phyloP scores from a whole-genome alignment of 2,888 invertebrate species.

The Orchesella flavescens region DNA sequence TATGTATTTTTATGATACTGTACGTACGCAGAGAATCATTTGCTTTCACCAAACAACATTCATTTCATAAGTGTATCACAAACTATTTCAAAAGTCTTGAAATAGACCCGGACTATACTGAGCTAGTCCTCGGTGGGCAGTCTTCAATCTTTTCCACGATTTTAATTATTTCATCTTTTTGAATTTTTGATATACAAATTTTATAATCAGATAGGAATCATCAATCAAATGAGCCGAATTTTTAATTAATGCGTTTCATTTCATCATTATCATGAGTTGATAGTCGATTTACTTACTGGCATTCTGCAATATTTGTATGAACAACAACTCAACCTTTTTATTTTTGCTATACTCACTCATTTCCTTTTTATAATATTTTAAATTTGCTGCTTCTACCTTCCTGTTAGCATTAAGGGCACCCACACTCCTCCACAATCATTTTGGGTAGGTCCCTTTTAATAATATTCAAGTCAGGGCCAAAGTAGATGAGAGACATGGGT shows the following conservation, averaged over 20 bases:
- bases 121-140: conserved; percentile 70
- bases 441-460: conserved; percentile 94
- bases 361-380: background rate
- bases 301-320: background rate
- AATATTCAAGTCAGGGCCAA: conserved; percentile 90
- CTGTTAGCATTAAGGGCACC: conserved; percentile 82
- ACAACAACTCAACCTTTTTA: conserved; percentile 6
- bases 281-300: too few relatives aligned
- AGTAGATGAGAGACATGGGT: conserved; percentile 93
- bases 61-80: conserved; percentile 58
- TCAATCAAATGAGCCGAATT: background rate
- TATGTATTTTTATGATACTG: conserved; percentile 19
- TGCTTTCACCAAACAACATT: conserved; percentile 35
- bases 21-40: conserved; percentile 26
- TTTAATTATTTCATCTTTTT: conserved; percentile 30
- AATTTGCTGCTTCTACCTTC: background rate
- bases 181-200: conserved; percentile 10
- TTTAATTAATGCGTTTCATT: background rate
- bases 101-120: conserved; percentile 65
- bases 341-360: background rate
- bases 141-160: conserved; percentile 63
- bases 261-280: background rate
- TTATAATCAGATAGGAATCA: conserved; percentile 10
- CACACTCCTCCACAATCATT: conserved; percentile 97
- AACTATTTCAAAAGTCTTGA: conserved; percentile 65